Percentiles rank a stretch among this genome's conserved stretches.
Conservation (phyloP, 92 coral and sea anemone genomes). For the Hydrozoanthus gracilis region DNA sequence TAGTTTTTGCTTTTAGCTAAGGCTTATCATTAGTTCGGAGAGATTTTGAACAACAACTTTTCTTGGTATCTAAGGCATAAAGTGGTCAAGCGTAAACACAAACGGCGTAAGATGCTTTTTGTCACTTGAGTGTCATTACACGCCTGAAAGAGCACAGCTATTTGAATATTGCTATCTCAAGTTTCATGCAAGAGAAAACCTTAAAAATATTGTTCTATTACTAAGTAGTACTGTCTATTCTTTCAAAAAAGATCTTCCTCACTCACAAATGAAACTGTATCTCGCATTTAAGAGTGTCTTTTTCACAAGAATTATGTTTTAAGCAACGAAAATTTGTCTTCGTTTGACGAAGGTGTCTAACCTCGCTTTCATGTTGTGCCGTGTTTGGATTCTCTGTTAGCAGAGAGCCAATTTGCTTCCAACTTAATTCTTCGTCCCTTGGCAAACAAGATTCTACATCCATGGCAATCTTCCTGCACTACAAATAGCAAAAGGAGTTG, state of each 20-base stretch:
- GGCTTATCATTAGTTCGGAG: background rate
- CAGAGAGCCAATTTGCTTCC: slow-evolving; percentile 40
- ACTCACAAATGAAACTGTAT: background rate
- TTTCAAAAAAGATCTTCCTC: slow-evolving; percentile 13
- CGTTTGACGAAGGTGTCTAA: slow-evolving; percentile 42
- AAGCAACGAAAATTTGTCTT: slow-evolving; percentile 4
- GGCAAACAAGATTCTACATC: slow-evolving; percentile 20
- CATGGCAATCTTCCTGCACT: slow-evolving; percentile 25
- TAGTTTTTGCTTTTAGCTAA: background rate
- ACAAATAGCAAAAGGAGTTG: slow-evolving; percentile 15
- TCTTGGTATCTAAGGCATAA: slow-evolving; percentile 16
- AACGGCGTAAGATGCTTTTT: slow-evolving; percentile 40
- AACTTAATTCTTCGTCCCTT: slow-evolving; percentile 17
- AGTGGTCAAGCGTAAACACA: slow-evolving; percentile 39
- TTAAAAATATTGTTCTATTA: slow-evolving; percentile 30
- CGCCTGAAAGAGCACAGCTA: slow-evolving; percentile 41
- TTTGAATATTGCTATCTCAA: slow-evolving; percentile 41
- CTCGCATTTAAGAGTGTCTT: background rate
- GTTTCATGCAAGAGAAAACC: slow-evolving; percentile 48
- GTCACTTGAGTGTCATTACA: slow-evolving; percentile 50
- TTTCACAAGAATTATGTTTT: slow-evolving; percentile 18
- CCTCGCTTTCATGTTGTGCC: slow-evolving; percentile 50
- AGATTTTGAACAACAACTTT: background rate
- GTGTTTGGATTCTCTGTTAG: slow-evolving; percentile 28
- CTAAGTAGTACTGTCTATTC: background rate